Evolutionary conservation across 2,888 invertebrate genomes (phyloP), one percentile per base, ranked within the genome.

Genomic region (Phyllotreta striolata): DNA sequence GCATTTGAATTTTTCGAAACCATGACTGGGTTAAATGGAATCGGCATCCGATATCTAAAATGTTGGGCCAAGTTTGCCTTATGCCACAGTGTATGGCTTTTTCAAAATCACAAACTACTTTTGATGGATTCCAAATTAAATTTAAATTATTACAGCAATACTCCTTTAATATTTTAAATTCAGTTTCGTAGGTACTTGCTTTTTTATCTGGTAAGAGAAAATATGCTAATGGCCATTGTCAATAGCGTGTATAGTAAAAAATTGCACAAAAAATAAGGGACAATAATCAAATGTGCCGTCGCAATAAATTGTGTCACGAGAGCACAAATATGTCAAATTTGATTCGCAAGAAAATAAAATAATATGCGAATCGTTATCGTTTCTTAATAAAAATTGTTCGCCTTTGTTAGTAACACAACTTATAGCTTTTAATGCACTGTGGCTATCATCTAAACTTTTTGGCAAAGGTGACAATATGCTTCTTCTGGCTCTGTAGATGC

Each of bases 141-240:
- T 39, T 34, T 35, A 40, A 55, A 41, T 55, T 24, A 40, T n/a
- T 12, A 40, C 38, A 37, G 14, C 7, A 41, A 41, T 55, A 43
- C 39, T 55, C 37, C 10, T 55, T 55, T 55, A 55, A 55, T 40
- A 55, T 24, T 41, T 12, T 8, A 55, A 55, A 55, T 3, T 1
- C 39, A 52, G 38, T 52, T 52, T 10, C 38, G 34, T 43, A 56
- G 13, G 56, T 56, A n/a, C 37, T 43, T 13, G 56, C 46, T 44
- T 10, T 56, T 52, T 54, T 54, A 39, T 54, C 35, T 3, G 54
- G 54, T 54, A 54, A 39, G 13, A 54, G 13, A 49, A 49, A 46
- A 54, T 39, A 35, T 47, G 9, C 39, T 3, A 59, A 52, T 38
- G 39, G 59, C 59, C 51, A 12, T 59, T 59, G 13, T 59, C 34